Conservation (phyloP, 2,888 invertebrate genomes). For the Leucophenga montana region DNA sequence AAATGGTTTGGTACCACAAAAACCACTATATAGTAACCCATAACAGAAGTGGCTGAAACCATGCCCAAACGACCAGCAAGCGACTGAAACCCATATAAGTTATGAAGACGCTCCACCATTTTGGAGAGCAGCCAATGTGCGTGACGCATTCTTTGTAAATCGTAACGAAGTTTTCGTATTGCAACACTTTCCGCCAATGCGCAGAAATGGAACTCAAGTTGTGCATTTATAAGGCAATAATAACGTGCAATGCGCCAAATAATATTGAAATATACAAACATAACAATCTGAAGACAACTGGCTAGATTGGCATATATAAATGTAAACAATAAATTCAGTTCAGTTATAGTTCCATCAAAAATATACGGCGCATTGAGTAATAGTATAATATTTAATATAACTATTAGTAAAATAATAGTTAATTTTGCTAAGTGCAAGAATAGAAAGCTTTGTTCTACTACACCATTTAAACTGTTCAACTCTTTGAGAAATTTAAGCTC, state of each 20-base stretch:
- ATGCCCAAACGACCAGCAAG: conserved; percentile 31
- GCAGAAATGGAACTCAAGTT: neutral
- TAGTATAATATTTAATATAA: too few species aligned
- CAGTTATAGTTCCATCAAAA: too few species aligned
- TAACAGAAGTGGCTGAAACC: conserved; percentile 18
- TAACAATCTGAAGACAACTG: conserved; percentile 15
- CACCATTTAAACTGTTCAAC: too few species aligned
- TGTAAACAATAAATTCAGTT: conserved; percentile 9
- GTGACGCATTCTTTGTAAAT: conserved; percentile 40
- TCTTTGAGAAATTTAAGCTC: neutral
- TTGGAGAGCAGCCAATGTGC: conserved; percentile 36
- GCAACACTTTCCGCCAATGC: neutral
- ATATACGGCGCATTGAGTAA: too few species aligned
- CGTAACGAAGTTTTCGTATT: neutral
- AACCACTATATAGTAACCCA: conserved; percentile 36
- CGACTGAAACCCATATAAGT: conserved; percentile 15
- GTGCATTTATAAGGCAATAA: conserved; percentile 30
- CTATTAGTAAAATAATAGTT: too few species aligned
- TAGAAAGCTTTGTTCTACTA: neutral
- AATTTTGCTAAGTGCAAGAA: too few species aligned
- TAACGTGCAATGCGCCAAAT: conserved; percentile 35
- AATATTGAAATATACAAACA: conserved; percentile 40
- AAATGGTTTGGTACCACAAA: neutral
- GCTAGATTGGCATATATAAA: conserved; percentile 16
- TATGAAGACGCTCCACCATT: conserved; percentile 29